Conservation (phyloP, 30 jellyfish, hydroid and myxozoan genomes). For the Nemopilema nomurai region DNA sequence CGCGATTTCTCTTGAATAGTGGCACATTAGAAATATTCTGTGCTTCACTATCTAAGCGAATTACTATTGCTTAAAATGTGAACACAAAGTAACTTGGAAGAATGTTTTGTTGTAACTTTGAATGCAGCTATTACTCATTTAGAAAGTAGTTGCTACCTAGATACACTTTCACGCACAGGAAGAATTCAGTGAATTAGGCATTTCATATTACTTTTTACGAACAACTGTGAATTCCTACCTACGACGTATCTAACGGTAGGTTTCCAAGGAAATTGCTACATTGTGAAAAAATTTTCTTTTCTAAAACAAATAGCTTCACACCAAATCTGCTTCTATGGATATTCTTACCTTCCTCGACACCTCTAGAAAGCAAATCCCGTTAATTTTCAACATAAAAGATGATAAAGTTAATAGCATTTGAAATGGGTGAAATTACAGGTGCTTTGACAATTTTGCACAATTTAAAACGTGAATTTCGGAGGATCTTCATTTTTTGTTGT, state of each 20-base stretch:
- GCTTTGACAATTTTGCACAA: no score
- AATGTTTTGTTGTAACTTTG: neutral
- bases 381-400: no score
- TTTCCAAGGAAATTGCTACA: neutral
- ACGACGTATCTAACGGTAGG: neutral
- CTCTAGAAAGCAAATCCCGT: neutral
- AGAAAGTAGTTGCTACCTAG: neutral
- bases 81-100: neutral
- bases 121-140: neutral
- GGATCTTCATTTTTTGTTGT: neutral
- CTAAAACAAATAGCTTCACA: neutral
- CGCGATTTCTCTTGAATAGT: no score
- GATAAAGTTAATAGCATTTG: neutral
- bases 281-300: neutral
- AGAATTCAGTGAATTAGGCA: neutral
- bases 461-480: no score
- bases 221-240: neutral
- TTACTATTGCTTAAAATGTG: no score
- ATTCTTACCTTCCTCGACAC: neutral
- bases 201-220: neutral
- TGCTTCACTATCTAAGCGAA: no score
- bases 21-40: no score
- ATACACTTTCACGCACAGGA: neutral
- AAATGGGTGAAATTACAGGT: no score
- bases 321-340: neutral